Base-by-base conservation (phyloP, 2,888 invertebrate species). In the Plebejus melissa region DNA sequence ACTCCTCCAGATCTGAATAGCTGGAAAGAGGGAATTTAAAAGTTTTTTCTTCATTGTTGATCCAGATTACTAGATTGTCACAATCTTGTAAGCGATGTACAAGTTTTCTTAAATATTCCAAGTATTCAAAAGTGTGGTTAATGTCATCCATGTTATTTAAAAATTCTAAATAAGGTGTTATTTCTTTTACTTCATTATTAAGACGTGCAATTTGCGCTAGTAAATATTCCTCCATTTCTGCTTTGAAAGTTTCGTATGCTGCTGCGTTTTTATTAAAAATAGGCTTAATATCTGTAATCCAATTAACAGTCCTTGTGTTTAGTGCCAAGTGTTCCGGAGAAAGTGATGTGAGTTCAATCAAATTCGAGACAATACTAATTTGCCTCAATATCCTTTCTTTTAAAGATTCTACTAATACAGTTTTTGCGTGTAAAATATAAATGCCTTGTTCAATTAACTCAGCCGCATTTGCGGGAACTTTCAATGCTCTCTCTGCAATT, bases 131-230 rank as follows among this genome's bases (percentile, higher is more conserved):
- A 79, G 98, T 96, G 82, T 96, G 95, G 75, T 95, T 94, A 5
- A 96, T 94, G 81, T 98, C 95, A 88, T 95, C 98, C 98, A 98
- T 98, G 81, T 97, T 96, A 84, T 98, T 96, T 82, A 98, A 94
- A 78, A 97, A 95, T 76, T 95, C 95, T 80, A 98, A 94, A 81
- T 96, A 96, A 9, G 97, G 96, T 74, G 96, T 94, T 85, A 98
- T 94, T 78, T 96, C 95, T 76, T 94, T 89, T 38, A 98, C 95
- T 82, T 96, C 96, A 71, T 94, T 90, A 82, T 96, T 96, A 28
- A 98, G 93, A 80, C 94, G 94, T 76, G 95, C 95, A 9, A 97
- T 96, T 79, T 95, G 95, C 74, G 94, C 94, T 79, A 95, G 94
- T 76, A 98, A 88, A 78, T 94, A 94, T 83, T 98, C 98, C 90